Evolutionary conservation across 2,113 vertebrate species (phyloP).

Genomic region (Phocoena sinus): DNA sequence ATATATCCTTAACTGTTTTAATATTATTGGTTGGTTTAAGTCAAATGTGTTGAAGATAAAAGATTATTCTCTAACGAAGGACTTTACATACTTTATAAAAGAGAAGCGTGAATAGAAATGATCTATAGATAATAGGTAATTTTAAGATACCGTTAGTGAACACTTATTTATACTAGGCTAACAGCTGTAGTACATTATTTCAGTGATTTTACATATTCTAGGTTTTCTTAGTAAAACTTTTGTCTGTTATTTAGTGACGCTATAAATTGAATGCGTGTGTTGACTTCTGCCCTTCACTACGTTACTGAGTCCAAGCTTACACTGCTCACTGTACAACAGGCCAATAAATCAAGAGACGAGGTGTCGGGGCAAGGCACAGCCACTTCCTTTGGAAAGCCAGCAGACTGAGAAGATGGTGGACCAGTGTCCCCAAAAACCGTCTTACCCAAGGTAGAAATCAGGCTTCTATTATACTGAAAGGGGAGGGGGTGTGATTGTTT

Average conservation of each 20-base stretch:
- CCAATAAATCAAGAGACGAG: neutral
- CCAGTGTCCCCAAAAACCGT: neutral
- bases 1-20: neutral
- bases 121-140: neutral
- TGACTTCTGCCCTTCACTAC: neutral
- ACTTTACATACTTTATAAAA: neutral
- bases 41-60: neutral
- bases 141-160: neutral
- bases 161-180: neutral
- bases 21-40: neutral
- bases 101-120: neutral
- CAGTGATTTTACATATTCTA: neutral
- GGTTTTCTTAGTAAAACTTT: neutral
- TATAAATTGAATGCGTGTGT: neutral
- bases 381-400: neutral
- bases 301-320: neutral
- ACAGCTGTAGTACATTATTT: neutral
- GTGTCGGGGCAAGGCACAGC: neutral
- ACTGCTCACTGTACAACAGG: neutral
- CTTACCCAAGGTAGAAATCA: neutral
- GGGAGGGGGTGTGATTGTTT: neutral
- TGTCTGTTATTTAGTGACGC: neutral
- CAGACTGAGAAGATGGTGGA: neutral
- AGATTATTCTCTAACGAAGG: neutral
- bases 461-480: neutral